Conservation (phyloP, 2,797 vertebrate species). For the Eulemur mongoz region DNA sequence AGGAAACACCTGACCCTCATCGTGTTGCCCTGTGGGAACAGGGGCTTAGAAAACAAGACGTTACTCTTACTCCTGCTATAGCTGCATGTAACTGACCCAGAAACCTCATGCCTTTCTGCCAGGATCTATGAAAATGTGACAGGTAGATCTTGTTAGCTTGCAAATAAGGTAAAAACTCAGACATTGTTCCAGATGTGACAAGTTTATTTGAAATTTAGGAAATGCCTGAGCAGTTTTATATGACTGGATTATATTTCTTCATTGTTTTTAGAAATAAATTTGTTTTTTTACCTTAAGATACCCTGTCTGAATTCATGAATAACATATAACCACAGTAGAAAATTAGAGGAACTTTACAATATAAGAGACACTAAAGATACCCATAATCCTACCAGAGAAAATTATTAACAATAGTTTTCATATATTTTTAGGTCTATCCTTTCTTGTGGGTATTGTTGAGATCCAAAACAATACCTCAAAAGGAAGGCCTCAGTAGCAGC, state of each 20-base stretch:
- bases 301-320: not conserved
- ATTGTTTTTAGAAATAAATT: not conserved
- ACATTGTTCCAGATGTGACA: not conserved
- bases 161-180: not conserved
- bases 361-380: not conserved
- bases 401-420: not conserved
- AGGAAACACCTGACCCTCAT: not conserved
- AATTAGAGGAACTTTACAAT: not conserved
- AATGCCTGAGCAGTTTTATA: not conserved
- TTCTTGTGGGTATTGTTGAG: not conserved
- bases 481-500: not conserved
- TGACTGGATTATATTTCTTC: not conserved
- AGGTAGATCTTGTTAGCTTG: not conserved
- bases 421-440: not conserved
- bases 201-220: not conserved
- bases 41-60: not conserved
- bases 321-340: not conserved
- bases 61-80: not conserved
- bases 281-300: not conserved
- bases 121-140: not conserved
- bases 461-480: not conserved
- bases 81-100: not conserved
- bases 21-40: not conserved
- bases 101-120: not conserved
- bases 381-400: not conserved